Evolutionary conservation across 1,140 invertebrate species (phyloP).

Genomic region (Heliconius hewitsoni): DNA sequence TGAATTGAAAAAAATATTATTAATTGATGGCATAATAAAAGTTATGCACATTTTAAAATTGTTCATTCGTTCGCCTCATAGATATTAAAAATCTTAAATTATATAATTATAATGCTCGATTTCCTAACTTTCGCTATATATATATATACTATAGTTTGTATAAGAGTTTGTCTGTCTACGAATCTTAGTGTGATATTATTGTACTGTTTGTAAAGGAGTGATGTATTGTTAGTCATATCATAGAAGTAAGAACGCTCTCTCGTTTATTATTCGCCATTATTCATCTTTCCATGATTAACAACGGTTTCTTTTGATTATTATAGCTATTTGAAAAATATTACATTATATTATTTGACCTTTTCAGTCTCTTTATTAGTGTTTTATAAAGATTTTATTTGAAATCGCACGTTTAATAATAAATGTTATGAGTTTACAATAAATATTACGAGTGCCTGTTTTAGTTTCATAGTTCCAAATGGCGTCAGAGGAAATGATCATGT

Average conservation of each 20-base stretch:
- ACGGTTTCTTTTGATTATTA: not conserved
- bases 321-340: no score
- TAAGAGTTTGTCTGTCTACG: conserved; percentile 20
- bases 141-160: not conserved
- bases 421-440: no score
- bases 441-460: no score
- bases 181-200: conserved; percentile 52
- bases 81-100: conserved; percentile 29
- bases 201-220: conserved; percentile 23
- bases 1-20: not conserved
- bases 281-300: not conserved
- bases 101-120: conserved; percentile 10
- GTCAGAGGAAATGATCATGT: no score
- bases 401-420: no score
- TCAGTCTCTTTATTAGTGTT: not conserved
- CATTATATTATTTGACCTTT: not conserved
- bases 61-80: not conserved
- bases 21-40: not conserved
- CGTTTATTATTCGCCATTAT: not conserved
- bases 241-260: conserved; percentile 44
- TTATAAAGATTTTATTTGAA: not conserved
- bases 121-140: not conserved
- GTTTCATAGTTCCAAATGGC: no score
- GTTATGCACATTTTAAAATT: not conserved
- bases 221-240: conserved; percentile 60